Conservation (phyloP, 2,113 vertebrate genomes). For the Epinephelus lanceolatus region DNA sequence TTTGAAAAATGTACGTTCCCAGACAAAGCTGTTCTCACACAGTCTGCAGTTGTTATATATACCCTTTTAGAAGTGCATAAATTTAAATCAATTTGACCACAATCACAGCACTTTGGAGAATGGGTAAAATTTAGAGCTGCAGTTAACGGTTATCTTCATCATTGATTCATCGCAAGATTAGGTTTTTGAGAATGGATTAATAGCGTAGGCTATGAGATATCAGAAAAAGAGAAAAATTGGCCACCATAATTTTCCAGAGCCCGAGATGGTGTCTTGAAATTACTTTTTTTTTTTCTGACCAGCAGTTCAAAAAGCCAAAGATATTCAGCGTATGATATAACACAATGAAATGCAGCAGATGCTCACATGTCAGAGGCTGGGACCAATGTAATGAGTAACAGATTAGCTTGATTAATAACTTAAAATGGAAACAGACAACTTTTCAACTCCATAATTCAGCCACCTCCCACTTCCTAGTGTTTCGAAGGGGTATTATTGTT, state of each 20-base stretch:
- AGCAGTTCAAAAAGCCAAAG: background rate
- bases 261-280: background rate
- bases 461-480: too few relatives aligned
- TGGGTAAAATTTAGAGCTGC: background rate
- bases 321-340: background rate
- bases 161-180: background rate
- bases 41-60: background rate
- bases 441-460: too few relatives aligned
- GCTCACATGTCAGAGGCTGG: background rate
- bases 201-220: background rate
- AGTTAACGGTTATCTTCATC: background rate
- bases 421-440: background rate
- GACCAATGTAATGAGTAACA: too few relatives aligned
- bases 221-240: background rate
- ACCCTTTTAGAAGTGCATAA: background rate
- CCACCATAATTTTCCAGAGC: background rate
- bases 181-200: slow-evolving; percentile 2
- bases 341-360: background rate
- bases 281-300: background rate
- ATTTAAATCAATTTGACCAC: background rate
- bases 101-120: background rate
- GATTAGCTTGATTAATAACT: slow-evolving; percentile 1
- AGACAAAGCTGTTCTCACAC: background rate
- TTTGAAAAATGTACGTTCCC: background rate
- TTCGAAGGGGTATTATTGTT: too few relatives aligned